Base-by-base conservation (phyloP, 1,140 invertebrate species). In the Bombus polaris region DNA sequence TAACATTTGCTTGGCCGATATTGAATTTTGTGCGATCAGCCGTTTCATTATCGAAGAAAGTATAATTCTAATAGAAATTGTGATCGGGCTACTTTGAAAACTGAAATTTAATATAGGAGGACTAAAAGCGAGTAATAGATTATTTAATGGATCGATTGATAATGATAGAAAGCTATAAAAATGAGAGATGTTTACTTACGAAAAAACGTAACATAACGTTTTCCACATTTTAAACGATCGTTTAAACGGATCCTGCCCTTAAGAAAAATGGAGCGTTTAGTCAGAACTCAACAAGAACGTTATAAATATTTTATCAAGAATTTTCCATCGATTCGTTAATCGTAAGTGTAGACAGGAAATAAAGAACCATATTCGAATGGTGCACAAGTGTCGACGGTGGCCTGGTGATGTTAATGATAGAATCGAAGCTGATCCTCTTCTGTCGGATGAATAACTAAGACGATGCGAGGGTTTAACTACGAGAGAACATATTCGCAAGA, bases 401-500 rank as follows among this genome's bases (percentile, higher is more conserved):
- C 59, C 72, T 66, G 62, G 13, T 71, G 25, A 87, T 83, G 79
- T 65, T 88, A 88, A 87, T 89, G 32, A 85, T 81, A 83, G 83
- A 88, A 83, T 89, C 77, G 86, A 82, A 79, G 59, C n/a, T 84
- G 77, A 71, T 86, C 85, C 72, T 65, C 73, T 79, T 6, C 44
- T 47, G 59, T 53, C 76, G 53, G 78, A 79, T 80, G 87, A 77
- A 83, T 83, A 66, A 91, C 89, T 91, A 85, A 90, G 66, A 79
- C 74, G 70, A 39, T 10, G 57, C 2, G 62, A 59, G 39, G 80
- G 76, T 87, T 90, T 90, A 88, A 88, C 75, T 37, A 53, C 53
- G 85, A 88, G 83, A 72, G 87, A 90, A 90, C 89, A 90, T 90
- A 86, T 88, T 90, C 32, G 59, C 65, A 81, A 44, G 78, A 84